Base-by-base conservation (phyloP, 2,888 invertebrate genomes). In the Lithophane ornitopus region DNA sequence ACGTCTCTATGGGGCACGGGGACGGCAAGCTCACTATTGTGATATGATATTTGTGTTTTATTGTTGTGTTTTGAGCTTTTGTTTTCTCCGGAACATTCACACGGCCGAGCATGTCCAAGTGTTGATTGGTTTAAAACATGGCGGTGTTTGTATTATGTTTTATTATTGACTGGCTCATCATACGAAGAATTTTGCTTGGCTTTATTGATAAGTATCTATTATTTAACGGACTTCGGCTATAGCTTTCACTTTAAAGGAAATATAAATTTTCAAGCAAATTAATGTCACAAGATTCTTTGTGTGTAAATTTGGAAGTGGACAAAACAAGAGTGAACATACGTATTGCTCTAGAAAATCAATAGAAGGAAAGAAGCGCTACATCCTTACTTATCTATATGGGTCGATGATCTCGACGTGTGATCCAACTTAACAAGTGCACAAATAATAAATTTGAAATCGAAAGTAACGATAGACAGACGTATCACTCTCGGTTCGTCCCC, bases 31-130 rank as follows among this genome's bases (percentile, higher is more conserved):
- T 69, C 14, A 49, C 41, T 61, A 49, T 54, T 83, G 56, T 56
- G 26, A 66, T 69, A 14, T 65, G 22, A 49, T 66, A 34, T 80
- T 78, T 83, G 68, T 82, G 77, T 76, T 80, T 34, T 58, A 54
- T 39, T 72, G 41, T 81, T 72, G 49, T 82, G 19, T 54, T 71
- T 61, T 70, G 46, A 59, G 44, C 34, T 72, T 80, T 58, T 34
- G 14, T 68, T 2, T 54, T 34, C 9, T 59, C 22, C 58, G 67
- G 46, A 59, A 67, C 61, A 63, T 63, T 46, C 41, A 63, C 59
- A 28, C n/a, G 56, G 22, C 34, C 28, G 66, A 59, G n/a, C 54
- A 26, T 41, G 61, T 39, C 26, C 16, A 39, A 66, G 56, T 56
- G 70, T 66, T 61, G 41, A 82, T 34, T 54, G 54, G 12, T 28